Base-by-base conservation (phyloP, 2,797 vertebrate species). In the Menidia menidia region DNA sequence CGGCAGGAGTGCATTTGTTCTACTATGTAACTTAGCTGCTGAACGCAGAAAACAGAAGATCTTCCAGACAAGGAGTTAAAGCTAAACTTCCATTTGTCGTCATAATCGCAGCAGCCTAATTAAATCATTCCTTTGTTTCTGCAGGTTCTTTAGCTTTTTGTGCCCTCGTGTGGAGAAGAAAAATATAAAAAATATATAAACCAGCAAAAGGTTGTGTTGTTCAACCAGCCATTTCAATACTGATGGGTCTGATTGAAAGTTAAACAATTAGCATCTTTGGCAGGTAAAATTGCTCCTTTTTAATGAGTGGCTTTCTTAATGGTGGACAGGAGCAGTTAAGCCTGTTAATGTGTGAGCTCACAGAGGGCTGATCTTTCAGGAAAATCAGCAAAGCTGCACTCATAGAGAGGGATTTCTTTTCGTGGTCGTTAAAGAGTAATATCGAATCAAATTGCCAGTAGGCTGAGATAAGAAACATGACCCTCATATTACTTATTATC, bases 141-240 rank as follows among this genome's bases (percentile, higher is more conserved):
- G 35, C 52, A 32, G 19, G 2, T 5, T 66, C 62, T 16, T 42
- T 6, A 39, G 1, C 2, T 50, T 71, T 35, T 53, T 15, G 57
- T 77, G 75, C 32, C 82, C 50, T n/a, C 71, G 51, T 44, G 65
- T 79, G 77, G 66, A 52, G n/a, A 18, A 30, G 13, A 32, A 59
- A 45, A 58, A 19, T 4, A 62, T 42, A 5, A 11, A 11, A 25
- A 25, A 25, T 25, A 25, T 50, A 19, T 73, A 67, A 16, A 32
- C 7, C 31, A 6, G 33, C 18, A 53, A 32, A 10, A 16, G 6
- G 33, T 41, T 45, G 5, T 18, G 5, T 18, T 25, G 3, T 30
- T 3, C 3, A 42, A 55, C n/a, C 7, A 50, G 47, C 47, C 47
- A 11, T 19, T 51, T 25, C 13, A 51, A 51, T 19, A 25, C 8